Percentiles rank a stretch among this genome's conserved stretches.
phyloP scores from a whole-genome alignment of 2,113 vertebrate species.

The Lepisosteus osseus region DNA sequence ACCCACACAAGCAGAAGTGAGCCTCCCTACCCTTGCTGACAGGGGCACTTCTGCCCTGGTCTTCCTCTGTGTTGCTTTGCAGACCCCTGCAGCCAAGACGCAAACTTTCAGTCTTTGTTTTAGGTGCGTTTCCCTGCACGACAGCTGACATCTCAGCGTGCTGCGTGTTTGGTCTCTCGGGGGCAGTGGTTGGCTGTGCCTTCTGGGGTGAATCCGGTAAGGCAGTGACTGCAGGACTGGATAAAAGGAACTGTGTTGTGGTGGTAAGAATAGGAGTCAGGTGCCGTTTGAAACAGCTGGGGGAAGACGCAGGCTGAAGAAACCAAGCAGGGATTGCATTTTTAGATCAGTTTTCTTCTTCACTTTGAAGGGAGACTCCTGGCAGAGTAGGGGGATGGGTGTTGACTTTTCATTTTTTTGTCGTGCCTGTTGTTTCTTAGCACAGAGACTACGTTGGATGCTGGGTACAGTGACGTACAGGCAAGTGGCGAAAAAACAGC shows the following conservation, averaged over 20 bases:
- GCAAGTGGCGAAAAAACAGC: not conserved
- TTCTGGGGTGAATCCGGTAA: not conserved
- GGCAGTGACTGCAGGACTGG: not conserved
- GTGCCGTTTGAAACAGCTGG: not conserved
- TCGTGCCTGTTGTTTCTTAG: not conserved
- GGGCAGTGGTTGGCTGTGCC: too few species aligned
- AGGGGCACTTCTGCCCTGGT: not conserved
- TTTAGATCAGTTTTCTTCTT: not conserved
- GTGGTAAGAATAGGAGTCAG: not conserved
- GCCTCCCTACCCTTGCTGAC: not conserved
- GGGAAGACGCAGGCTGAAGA: not conserved
- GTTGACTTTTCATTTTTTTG: not conserved
- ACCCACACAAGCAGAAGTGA: not conserved
- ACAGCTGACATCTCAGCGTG: constrained; percentile 7
- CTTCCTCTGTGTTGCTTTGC: not conserved
- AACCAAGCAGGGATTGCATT: not conserved
- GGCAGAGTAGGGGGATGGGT: constrained; percentile 3
- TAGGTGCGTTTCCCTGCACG: not conserved
- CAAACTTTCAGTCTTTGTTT: constrained; percentile 3
- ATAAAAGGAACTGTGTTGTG: not conserved
- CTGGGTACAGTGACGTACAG: not conserved
- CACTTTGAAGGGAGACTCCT: not conserved
- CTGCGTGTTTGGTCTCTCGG: not conserved
- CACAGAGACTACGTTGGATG: not conserved
- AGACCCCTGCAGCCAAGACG: not conserved